Conservation (phyloP, 1,140 invertebrate genomes). For the Xylocopa sonorina region DNA sequence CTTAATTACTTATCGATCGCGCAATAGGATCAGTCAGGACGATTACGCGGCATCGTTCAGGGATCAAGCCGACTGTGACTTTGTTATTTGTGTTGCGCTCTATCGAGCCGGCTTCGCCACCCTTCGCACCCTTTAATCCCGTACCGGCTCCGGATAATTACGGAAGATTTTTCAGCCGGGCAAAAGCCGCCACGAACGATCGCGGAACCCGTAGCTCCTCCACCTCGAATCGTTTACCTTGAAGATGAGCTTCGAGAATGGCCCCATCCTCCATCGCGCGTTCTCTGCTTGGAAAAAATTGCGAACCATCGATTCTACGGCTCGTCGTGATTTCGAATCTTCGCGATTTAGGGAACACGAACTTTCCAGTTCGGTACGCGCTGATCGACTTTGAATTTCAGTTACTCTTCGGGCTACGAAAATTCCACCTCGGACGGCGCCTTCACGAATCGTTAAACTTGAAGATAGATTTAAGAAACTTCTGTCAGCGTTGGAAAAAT, state of each 20-base stretch:
- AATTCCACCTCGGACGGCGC: not conserved
- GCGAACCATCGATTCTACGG: not conserved
- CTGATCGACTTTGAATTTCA: not conserved
- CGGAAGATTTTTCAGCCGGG: constrained; percentile 14
- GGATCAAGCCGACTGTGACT: constrained; percentile 11
- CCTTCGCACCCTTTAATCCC: not conserved
- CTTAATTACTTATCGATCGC: constrained; percentile 55
- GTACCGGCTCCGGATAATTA: constrained; percentile 1
- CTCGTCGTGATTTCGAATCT: not conserved
- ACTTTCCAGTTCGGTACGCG: not conserved
- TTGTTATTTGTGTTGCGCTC: constrained; percentile 14
- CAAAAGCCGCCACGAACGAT: not conserved
- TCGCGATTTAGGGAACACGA: not conserved
- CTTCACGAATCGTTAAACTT: not conserved
- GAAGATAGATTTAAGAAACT: too few relatives aligned
- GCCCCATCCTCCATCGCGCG: not conserved
- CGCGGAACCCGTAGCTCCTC: too few relatives aligned
- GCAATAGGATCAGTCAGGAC: constrained; percentile 43
- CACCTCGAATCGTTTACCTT: too few relatives aligned
- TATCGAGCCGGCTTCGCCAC: not conserved
- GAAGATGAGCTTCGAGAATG: too few relatives aligned
- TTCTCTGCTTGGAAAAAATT: not conserved
- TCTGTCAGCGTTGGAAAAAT: too few relatives aligned
- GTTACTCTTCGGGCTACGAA: not conserved
- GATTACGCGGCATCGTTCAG: constrained; percentile 11